Conservation (phyloP, 2,888 invertebrate species). For the Protophormia terraenovae region DNA sequence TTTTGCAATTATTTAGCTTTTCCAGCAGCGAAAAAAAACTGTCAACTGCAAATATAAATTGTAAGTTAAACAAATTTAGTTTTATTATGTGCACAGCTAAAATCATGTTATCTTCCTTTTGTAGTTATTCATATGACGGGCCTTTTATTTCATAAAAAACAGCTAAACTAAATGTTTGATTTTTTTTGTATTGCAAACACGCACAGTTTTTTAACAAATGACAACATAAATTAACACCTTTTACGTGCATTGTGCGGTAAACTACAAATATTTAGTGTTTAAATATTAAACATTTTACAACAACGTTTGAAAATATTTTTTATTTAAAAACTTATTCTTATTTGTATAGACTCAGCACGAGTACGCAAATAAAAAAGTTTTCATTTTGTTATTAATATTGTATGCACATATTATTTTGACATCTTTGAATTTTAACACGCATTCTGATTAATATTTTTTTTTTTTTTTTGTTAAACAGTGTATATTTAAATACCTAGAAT, state of each 20-base stretch:
- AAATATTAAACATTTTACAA: conserved; percentile 8
- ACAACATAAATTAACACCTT: conserved; percentile 63
- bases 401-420: conserved; percentile 1
- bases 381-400: background rate
- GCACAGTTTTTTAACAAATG: conserved; percentile 52
- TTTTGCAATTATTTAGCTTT: background rate
- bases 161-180: background rate
- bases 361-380: background rate
- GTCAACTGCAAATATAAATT: background rate
- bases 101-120: background rate
- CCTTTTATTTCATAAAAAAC: background rate
- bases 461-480: no score
- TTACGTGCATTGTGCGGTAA: conserved; percentile 51
- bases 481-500: no score
- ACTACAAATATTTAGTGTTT: conserved; percentile 29
- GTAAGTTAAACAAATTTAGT: background rate
- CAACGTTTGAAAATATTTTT: background rate
- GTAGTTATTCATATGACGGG: background rate
- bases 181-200: conserved; percentile 1
- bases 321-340: background rate
- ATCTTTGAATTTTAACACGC: conserved; percentile 4
- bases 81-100: background rate
- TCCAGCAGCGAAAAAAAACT: background rate
- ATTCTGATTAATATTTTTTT: background rate
- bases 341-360: background rate